phyloP scores from a whole-genome alignment of 1,140 invertebrate genomes.

The Antheraea pernyi region DNA sequence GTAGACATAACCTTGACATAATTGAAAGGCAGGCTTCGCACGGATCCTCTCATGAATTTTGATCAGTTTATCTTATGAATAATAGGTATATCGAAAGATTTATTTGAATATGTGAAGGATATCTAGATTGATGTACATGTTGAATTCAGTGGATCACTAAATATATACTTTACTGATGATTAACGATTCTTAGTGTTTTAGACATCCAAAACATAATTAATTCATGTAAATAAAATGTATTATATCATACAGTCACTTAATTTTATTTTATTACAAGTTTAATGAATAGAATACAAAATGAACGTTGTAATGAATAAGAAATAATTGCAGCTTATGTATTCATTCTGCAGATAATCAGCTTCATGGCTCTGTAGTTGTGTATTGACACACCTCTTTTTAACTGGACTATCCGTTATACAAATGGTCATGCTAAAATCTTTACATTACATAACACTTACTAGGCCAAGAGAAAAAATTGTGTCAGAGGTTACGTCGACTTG shows the following conservation, averaged over 20 bases:
- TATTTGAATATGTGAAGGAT: neutral
- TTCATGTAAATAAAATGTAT: no score
- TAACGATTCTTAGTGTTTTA: neutral
- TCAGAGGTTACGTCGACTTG: conserved; percentile 8
- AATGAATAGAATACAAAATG: neutral
- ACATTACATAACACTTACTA: conserved; percentile 56
- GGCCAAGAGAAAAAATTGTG: conserved; percentile 37
- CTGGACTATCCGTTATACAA: conserved; percentile 47
- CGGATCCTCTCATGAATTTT: conserved; percentile 1
- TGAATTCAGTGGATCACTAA: neutral
- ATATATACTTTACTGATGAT: neutral
- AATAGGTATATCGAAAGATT: conserved; percentile 1
- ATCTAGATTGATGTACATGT: neutral
- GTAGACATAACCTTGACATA: neutral
- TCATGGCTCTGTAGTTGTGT: conserved; percentile 3
- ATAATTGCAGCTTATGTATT: neutral
- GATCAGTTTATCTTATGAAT: neutral
- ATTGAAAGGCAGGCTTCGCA: neutral
- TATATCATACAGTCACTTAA: no score
- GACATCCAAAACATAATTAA: neutral
- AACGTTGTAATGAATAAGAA: neutral
- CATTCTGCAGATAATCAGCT: conserved; percentile 19
- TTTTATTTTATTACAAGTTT: no score
- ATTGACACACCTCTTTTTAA: conserved; percentile 38
- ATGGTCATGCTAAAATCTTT: conserved; percentile 38